Base-by-base conservation (phyloP, 2,797 vertebrate species). In the Oryzias dopingdopingensis region DNA sequence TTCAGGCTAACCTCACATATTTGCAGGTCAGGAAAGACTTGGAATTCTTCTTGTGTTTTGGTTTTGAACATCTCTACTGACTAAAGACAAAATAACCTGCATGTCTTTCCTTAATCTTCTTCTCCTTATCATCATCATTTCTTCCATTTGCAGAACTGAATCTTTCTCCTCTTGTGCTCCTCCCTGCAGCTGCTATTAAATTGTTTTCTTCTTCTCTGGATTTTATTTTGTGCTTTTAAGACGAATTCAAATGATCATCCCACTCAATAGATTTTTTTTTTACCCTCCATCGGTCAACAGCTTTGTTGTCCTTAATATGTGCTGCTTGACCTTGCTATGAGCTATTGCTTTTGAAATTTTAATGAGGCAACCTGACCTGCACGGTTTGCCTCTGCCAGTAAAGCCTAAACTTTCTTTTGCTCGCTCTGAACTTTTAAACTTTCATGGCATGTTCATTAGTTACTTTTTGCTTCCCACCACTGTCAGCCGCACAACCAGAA, bases 241-340 rank as follows among this genome's bases (percentile, higher is more conserved):
- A 20, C 45, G 49, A 53, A 65, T 52, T 55, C 12, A 10, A 37
- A 51, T 37, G 52, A 55, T 26, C 56, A 18, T 59, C 41, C 45
- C 7, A 1, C 22, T 42, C 52, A 42, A 16, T 37, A 52, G 52
- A 50, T n/a, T 20, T 1, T 49, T 45, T 49, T 45, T 55, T 42
- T 2, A 0, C 12, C n/a, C 15, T 17, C 12, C 32, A 6, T 24
- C 14, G 7, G 49, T 29, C 49, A 17, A n/a, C 32, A 50, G 52
- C 23, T 45, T 45, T 64, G 46, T 40, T 54, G 26, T 44, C 14
- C 32, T 22, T 22, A 14, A 13, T 45, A 48, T 45, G 50, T 63
- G 47, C 18, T 48, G 17, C 49, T 57, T 61, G 67, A 67, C 56
- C 56, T 59, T 49, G 6, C 67, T 55, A 62, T 52, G 23, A 50